A percentile compares a stretch with the other conserved stretches of the same genome.
Conservation (phyloP, 2,113 vertebrate genomes). For the Camelus dromedarius region DNA sequence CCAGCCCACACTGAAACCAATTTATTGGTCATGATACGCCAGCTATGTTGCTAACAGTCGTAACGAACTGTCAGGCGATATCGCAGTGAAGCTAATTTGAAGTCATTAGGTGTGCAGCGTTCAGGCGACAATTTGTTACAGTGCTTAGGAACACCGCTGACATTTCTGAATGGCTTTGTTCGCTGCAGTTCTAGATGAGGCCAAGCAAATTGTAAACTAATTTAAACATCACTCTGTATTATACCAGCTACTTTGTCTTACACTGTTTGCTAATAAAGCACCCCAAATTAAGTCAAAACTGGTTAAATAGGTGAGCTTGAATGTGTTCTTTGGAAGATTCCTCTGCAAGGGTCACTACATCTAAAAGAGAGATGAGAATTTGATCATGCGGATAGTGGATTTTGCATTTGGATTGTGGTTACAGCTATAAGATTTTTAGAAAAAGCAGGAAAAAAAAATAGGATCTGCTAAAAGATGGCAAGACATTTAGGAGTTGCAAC, state of each 20-base stretch:
- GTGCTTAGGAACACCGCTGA: constrained; percentile 95
- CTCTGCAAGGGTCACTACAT: constrained; percentile 56
- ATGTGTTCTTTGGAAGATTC: constrained; percentile 79
- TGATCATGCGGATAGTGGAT: not conserved
- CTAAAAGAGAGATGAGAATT: not conserved
- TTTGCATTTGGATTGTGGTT: constrained; percentile 62
- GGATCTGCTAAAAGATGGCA: not conserved
- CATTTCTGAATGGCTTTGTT: constrained; percentile 96
- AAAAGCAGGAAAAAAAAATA: not conserved
- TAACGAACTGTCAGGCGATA: constrained; percentile 99
- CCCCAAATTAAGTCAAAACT: constrained; percentile 90
- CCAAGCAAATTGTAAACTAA: constrained; percentile 99
- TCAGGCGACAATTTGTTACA: constrained; percentile 99
- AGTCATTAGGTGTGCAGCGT: constrained; percentile 99
- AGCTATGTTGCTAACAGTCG: constrained; percentile 99
- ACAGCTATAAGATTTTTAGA: constrained; percentile 55
- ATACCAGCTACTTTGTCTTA: constrained; percentile 96
- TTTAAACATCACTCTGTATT: constrained; percentile 99
- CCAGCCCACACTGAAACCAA: constrained; percentile 97
- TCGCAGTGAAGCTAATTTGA: constrained; percentile 99
- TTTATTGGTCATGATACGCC: constrained; percentile 99
- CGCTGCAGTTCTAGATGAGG: constrained; percentile 96
- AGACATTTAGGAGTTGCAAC: not conserved
- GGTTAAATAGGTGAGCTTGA: constrained; percentile 88
- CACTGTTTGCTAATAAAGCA: constrained; percentile 96